phyloP scores from a whole-genome alignment of 2,113 vertebrate species.

The Rhea pennata region DNA sequence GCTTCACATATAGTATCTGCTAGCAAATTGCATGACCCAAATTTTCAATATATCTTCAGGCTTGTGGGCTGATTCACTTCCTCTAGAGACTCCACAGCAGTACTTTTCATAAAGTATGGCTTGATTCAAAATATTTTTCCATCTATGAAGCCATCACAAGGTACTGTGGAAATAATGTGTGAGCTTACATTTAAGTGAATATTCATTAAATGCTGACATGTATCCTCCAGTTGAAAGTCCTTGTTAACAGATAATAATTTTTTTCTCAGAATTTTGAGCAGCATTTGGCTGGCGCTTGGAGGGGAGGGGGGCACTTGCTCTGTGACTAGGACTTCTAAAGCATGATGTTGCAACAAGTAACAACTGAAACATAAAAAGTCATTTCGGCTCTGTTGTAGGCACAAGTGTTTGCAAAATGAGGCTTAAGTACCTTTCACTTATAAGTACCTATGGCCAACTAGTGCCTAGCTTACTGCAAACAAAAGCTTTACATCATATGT shows the following conservation, averaged over 20 bases:
- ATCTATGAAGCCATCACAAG: not conserved
- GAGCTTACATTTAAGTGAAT: not conserved
- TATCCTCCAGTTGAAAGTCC: not conserved
- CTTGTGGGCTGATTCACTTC: not conserved
- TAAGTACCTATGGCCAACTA: not conserved
- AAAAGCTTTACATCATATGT: not conserved
- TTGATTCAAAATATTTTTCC: not conserved
- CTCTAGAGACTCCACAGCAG: not conserved
- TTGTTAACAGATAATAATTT: not conserved
- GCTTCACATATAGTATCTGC: not conserved
- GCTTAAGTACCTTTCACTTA: not conserved
- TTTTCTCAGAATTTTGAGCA: not conserved
- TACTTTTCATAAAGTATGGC: not conserved
- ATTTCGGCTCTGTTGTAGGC: not conserved
- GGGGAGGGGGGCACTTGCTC: not conserved
- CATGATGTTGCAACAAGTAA: not conserved
- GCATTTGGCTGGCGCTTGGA: not conserved
- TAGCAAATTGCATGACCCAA: not conserved
- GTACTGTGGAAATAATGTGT: not conserved
- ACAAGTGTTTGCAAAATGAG: not conserved
- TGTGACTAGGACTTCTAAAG: not conserved
- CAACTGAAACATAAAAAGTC: not conserved
- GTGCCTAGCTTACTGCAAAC: not conserved
- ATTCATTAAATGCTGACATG: not conserved
- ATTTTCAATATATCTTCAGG: not conserved